Evolutionary conservation across 2,797 vertebrate genomes (phyloP).

Genomic region (Ataeniobius toweri): DNA sequence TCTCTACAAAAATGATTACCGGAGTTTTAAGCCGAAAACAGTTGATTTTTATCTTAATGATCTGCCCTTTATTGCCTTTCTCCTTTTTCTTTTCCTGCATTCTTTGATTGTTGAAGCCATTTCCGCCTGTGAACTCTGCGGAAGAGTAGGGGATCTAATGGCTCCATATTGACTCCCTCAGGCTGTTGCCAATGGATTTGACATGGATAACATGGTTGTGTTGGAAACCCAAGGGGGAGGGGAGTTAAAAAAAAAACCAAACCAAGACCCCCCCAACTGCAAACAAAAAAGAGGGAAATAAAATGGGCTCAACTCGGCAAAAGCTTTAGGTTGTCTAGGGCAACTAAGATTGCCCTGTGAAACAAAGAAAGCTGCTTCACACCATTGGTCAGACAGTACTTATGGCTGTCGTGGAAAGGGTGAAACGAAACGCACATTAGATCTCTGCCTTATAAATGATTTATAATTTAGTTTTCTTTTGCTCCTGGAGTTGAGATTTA

Average conservation of each 20-base stretch:
- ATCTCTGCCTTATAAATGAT: constrained; percentile 58
- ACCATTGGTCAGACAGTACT: constrained; percentile 42
- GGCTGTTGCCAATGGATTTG: constrained; percentile 83
- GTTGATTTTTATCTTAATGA: constrained; percentile 20
- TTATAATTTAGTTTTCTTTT: constrained; percentile 62
- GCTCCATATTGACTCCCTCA: constrained; percentile 81
- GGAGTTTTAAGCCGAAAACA: constrained; percentile 4
- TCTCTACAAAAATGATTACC: not conserved
- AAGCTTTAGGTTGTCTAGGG: constrained; percentile 74
- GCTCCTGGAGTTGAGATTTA: constrained; percentile 50
- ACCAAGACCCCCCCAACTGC: constrained; percentile 59
- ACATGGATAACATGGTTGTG: constrained; percentile 78
- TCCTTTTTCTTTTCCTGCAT: not conserved
- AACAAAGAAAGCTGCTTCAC: constrained; percentile 38
- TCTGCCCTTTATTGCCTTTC: not conserved
- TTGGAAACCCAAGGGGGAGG: constrained; percentile 71
- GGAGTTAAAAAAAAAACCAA: constrained; percentile 65
- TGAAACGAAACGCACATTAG: constrained; percentile 63
- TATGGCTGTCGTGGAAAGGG: constrained; percentile 48
- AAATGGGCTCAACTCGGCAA: constrained; percentile 68
- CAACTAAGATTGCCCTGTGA: constrained; percentile 57
- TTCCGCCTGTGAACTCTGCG: constrained; percentile 60
- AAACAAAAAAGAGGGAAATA: constrained; percentile 52
- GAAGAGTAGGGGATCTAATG: constrained; percentile 67
- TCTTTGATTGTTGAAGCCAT: constrained; percentile 38